phyloP scores from a whole-genome alignment of 2,113 vertebrate genomes.

The Cyphomyrus discorhynchus region DNA sequence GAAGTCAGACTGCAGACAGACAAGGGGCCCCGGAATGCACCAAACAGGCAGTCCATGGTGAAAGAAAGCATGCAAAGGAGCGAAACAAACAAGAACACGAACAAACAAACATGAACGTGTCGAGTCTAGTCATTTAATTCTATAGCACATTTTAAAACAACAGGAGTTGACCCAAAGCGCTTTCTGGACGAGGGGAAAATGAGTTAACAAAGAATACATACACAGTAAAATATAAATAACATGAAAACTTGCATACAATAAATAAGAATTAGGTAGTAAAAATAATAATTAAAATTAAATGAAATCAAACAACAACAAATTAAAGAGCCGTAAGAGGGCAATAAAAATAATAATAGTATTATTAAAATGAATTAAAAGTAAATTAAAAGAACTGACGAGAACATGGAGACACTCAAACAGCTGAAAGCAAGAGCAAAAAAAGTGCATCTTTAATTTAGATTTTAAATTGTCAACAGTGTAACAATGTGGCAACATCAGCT shows the following conservation, averaged over 20 bases:
- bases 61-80: constrained; percentile 16
- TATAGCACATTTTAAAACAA: background rate
- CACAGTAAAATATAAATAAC: background rate
- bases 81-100: background rate
- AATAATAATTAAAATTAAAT: background rate
- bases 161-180: background rate
- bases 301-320: background rate
- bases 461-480: background rate
- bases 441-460: background rate
- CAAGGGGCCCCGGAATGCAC: constrained; percentile 28
- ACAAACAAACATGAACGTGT: background rate
- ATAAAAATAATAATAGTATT: too few species aligned
- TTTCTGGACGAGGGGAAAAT: background rate
- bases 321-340: background rate
- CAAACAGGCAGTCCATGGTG: constrained; percentile 15
- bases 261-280: background rate
- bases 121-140: background rate
- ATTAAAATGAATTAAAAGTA: too few species aligned
- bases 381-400: background rate
- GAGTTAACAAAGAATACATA: background rate
- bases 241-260: background rate
- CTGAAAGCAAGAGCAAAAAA: background rate
- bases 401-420: background rate
- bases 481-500: background rate
- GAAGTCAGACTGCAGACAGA: constrained; percentile 27